phyloP scores from a whole-genome alignment of 2,797 vertebrate species.

The Halcyon smyrnensis region DNA sequence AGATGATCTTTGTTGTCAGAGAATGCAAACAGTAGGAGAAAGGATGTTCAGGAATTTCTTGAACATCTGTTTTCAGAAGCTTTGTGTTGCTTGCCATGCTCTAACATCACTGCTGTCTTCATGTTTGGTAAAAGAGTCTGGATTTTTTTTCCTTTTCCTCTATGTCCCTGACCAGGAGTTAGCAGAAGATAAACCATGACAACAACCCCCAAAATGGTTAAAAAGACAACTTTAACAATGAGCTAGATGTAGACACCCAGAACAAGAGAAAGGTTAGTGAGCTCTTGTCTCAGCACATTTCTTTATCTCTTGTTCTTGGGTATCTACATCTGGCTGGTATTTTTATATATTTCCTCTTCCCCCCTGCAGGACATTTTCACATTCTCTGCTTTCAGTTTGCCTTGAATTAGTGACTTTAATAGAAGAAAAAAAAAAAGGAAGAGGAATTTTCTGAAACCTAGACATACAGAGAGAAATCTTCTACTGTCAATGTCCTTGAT shows the following conservation, averaged over 20 bases:
- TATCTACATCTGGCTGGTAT: background rate
- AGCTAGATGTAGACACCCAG: background rate
- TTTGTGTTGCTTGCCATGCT: background rate
- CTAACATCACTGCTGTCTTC: background rate
- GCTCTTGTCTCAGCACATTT: background rate
- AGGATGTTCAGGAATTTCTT: background rate
- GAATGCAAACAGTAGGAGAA: background rate
- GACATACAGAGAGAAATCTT: background rate
- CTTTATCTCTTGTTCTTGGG: background rate
- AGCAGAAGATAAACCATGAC: background rate
- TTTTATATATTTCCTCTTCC: background rate
- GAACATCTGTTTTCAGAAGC: background rate
- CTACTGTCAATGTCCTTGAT: background rate
- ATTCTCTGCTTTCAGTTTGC: background rate
- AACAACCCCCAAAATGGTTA: background rate
- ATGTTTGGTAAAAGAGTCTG: background rate
- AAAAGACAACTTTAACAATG: background rate
- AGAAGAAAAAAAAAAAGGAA: background rate
- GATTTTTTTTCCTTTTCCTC: background rate
- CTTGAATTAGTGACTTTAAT: background rate
- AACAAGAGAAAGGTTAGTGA: background rate
- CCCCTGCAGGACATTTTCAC: background rate
- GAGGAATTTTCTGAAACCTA: background rate
- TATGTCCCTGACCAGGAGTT: background rate
- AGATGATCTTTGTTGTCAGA: background rate